Evolutionary conservation across 2,797 vertebrate species (phyloP), one percentile per base, ranked within the genome.

Genomic region (Micrastur ruficollis): DNA sequence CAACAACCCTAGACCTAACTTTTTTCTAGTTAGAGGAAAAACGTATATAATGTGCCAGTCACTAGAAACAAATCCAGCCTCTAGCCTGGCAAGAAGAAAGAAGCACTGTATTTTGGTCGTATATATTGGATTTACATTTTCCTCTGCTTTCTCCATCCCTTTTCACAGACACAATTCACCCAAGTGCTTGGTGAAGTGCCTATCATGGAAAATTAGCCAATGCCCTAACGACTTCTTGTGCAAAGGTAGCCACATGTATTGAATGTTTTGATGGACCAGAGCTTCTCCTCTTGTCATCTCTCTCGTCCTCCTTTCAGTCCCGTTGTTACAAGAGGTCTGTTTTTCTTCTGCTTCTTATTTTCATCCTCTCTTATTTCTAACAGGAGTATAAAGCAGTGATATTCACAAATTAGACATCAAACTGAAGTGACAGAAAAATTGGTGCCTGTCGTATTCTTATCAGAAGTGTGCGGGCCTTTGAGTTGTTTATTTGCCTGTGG

Each of bases 21-120:
- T 85, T 72, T 83, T 79, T 93, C 83, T 81, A 83, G 81, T 46
- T 62, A 38, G 90, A 79, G 58, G 53, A 85, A 94, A 95, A 95
- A 92, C 63, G 34, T 68, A 20, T 6, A 15, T 73, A 91, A 59
- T 49, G 26, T 91, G 72, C 87, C 80, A 86, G 42, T 70, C 92
- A 59, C 34, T 71, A 72, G 82, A 91, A 91, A 81, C 11, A 84
- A 91, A 83, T 81, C 38, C 73, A 88, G 21, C 13, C 44, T 67
- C 55, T 92, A 91, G 29, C 59, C 52, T 90, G 70, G 21, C n/a
- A 75, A 81, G 84, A 96, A 88, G 85, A 88, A 93, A 93, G 66
- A 59, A 89, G 75, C 32, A 47, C 50, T 83, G 29, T 83, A 68
- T 80, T 91, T 91, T 74, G 56, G 32, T 83, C 14, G 12, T 72